phyloP scores from a whole-genome alignment of 1,140 invertebrate species.

The Ridgeia piscesae region DNA sequence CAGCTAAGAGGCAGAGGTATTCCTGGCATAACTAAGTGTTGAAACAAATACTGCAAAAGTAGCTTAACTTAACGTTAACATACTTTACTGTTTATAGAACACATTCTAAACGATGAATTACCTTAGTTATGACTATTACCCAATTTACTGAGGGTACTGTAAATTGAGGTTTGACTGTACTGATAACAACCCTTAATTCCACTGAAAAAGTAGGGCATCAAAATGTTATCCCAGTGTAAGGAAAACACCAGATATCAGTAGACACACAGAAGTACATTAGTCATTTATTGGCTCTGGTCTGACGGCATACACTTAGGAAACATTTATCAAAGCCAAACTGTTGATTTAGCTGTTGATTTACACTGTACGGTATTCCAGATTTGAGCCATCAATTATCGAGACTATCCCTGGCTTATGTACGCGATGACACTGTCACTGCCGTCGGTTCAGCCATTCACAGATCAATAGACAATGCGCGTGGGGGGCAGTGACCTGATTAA shows the following conservation, averaged over 20 bases:
- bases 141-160: too few species aligned
- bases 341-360: neutral
- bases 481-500: neutral
- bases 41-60: neutral
- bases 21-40: neutral
- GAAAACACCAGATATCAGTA: neutral
- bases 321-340: neutral
- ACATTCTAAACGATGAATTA: too few species aligned
- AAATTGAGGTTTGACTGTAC: too few species aligned
- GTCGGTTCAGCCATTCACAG: neutral
- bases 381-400: neutral
- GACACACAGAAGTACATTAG: neutral
- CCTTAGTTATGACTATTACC: too few species aligned
- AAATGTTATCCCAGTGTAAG: neutral
- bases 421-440: too few species aligned
- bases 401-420: neutral
- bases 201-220: neutral
- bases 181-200: neutral
- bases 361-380: neutral
- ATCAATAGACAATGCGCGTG: neutral
- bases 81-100: too few species aligned
- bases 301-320: neutral
- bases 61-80: neutral
- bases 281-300: neutral
- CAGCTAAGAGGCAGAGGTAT: neutral